These are phyloP conservation scores for Elysia crispata DNA, from an alignment of 2,888 invertebrate species.

Conservation along the genomic window DNA sequence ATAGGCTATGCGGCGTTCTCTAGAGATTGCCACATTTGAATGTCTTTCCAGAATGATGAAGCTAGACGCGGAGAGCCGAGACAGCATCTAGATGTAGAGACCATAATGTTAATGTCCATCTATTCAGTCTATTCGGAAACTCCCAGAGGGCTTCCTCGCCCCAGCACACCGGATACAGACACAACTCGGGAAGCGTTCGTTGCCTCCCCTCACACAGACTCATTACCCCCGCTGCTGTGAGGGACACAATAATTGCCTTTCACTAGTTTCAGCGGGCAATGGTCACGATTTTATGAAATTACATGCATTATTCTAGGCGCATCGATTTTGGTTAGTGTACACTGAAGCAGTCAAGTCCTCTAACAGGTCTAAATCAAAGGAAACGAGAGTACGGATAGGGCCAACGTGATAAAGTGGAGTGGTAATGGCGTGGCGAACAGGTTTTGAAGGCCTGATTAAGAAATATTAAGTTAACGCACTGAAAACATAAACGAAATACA, in stretches of 20 bases:
- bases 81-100: too few relatives aligned
- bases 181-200: not conserved
- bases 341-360: not conserved
- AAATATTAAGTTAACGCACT: too few relatives aligned
- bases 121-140: not conserved
- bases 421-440: too few relatives aligned
- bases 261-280: constrained; percentile 21
- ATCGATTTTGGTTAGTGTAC: not conserved
- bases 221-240: not conserved
- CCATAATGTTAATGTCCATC: not conserved
- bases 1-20: too few relatives aligned
- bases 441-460: too few relatives aligned
- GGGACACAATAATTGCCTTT: constrained; percentile 18
- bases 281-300: constrained; percentile 35
- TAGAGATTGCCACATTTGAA: too few relatives aligned
- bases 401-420: too few relatives aligned
- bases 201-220: not conserved
- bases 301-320: constrained; percentile 11
- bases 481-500: too few relatives aligned
- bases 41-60: too few relatives aligned
- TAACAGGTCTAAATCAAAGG: not conserved
- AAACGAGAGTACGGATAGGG: too few relatives aligned
- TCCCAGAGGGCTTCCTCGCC: not conserved
- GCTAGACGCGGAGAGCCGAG: too few relatives aligned
- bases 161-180: constrained; percentile 24